Evolutionary conservation across 1,140 invertebrate genomes (phyloP).

Genomic region (Chymomyza costata): DNA sequence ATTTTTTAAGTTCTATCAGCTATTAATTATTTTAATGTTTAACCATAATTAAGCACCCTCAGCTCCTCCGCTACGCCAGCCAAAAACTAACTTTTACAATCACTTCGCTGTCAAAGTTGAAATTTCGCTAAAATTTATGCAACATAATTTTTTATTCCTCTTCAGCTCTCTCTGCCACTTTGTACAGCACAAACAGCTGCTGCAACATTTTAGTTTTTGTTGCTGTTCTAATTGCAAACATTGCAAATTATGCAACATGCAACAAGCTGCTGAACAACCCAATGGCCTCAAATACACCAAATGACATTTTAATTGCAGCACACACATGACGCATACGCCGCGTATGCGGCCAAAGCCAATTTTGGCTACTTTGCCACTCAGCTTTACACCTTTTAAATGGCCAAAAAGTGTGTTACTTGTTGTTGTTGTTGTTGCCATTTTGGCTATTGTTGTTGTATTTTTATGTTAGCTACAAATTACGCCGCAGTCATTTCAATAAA

Average conservation of each 20-base stretch:
- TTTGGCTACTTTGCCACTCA: constrained; percentile 27
- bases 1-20: too few relatives aligned
- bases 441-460: too few relatives aligned
- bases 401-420: not conserved
- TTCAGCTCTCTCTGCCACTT: not conserved
- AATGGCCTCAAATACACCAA: constrained; percentile 20
- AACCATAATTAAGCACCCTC: too few relatives aligned
- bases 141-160: constrained; percentile 59
- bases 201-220: constrained; percentile 55
- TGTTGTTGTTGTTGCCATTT: too few relatives aligned
- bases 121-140: constrained; percentile 48
- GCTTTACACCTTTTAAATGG: constrained; percentile 1
- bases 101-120: too few relatives aligned
- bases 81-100: too few relatives aligned
- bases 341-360: constrained; percentile 2
- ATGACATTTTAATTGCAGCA: constrained; percentile 60
- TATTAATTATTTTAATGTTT: too few relatives aligned
- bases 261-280: constrained; percentile 24
- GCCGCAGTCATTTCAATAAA: constrained; percentile 71
- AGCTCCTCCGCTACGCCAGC: too few relatives aligned
- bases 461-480: constrained; percentile 37
- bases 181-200: constrained; percentile 25
- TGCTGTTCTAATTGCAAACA: constrained; percentile 53
- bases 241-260: constrained; percentile 4
- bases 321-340: constrained; percentile 35